Base-by-base conservation (phyloP, 2,888 invertebrate species). In the Bimastos eiseni region DNA sequence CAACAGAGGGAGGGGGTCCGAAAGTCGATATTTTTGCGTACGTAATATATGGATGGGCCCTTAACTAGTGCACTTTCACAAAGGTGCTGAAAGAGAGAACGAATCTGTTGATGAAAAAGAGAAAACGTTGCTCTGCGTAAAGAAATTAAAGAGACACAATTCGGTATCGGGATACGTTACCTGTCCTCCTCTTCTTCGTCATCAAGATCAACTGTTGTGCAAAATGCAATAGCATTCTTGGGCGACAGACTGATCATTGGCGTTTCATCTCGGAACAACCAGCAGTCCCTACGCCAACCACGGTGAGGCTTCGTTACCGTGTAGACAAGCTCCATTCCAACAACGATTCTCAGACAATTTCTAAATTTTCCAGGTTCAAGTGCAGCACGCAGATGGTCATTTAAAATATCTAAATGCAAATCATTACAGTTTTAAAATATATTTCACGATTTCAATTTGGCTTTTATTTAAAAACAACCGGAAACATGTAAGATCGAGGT, bases 171-270 rank as follows among this genome's bases (percentile, higher is more conserved):
- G 30, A 70, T 70, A 70, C 70, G 30, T 70, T n/a, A 70, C 70
- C 38, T 41, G 0, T 37, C 33, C 19, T 41, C 44, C 8, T 89
- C 89, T 89, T 89, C 89, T 89, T 89, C 89, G 41, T 89, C 90
- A 34, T 70, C 90, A 8, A 89, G 90, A 70, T 89, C 90, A 33
- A 70, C 90, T 37, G 90, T 70, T 44, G 90, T 89, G 90, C 90
- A 89, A 83, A 89, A 37, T 24, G 90, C 90, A 49, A 89, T 44
- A 24, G 90, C 90, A 89, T 89, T 89, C 34, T 36, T 49, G 21
- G 90, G 70, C 24, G 90, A 89, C 49, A 89, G 49, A 34, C 49
- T 55, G 70, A 89, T 55, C 49, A 89, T 37, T 21, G 90, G 70
- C 24, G 55, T 55, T n/a, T 89, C 90, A n/a, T 89, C 90, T 70